Base-by-base conservation (phyloP, 2,888 invertebrate genomes). In the Ellobium chinense region DNA sequence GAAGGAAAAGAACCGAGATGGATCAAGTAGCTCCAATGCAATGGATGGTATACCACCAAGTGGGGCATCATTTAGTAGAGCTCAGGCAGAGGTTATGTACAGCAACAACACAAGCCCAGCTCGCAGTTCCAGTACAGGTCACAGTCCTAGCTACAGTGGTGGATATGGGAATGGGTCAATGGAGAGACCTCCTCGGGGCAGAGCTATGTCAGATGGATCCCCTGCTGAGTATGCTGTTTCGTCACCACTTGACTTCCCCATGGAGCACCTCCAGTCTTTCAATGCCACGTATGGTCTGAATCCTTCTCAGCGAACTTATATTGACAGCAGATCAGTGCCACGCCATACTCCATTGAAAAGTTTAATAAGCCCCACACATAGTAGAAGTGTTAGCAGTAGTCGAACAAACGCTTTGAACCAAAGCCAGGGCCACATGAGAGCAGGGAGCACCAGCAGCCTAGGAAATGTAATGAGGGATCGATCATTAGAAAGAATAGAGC, bases 231-330 rank as follows among this genome's bases (percentile, higher is more conserved):
- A 54, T 75, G 62, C 88, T 14, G 85, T 87, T 63, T 86, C 85
- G 65, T 90, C 90, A 82, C 91, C 91, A 1, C 85, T 91, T 27
- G 89, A 89, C 80, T 84, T 91, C 65, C 89, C 90, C 36, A 86
- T 88, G 84, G 89, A 89, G 65, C 88, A 88, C 39, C 77, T 88
- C 9, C 88, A 88, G 82, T 87, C 89, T 39, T 86, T 89, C 34
- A 88, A 85, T 82, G 86, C 82, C 27, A 84, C 82, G 18, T 84
- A 84, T 76, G 84, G 84, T 34, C 73, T 80, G 34, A 82, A 78
- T 70, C 80, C 80, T 31, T 75, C 80, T 34, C 80, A 84, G 37
- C 74, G 82, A 58, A 84, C 84, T 31, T 84, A 80, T 60, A 62
- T 84, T 39, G 84, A 82, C 60, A 84, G 84, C 62, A 60, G 78